A percentile compares a stretch with the other conserved stretches of the same genome.
These are phyloP conservation scores for Laupala kohalensis DNA, from an alignment of 1,140 invertebrate species.

Conservation along the genomic window DNA sequence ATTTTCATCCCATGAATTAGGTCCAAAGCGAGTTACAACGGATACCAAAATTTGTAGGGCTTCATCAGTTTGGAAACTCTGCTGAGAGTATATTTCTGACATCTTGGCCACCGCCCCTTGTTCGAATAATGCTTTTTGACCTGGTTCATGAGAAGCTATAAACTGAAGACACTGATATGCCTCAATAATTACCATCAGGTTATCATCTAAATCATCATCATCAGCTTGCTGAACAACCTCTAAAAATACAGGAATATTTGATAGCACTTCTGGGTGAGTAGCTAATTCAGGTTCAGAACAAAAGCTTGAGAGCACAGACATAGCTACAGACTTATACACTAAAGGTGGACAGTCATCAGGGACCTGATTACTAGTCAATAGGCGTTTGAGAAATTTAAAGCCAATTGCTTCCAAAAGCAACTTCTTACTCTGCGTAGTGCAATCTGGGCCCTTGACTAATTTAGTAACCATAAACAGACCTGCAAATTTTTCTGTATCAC, in stretches of 20 bases:
- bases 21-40: constrained; percentile 51
- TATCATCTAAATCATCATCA: constrained; percentile 64
- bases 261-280: constrained; percentile 65
- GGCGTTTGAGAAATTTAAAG: constrained; percentile 64
- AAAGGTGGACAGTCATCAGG: constrained; percentile 71
- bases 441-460: constrained; percentile 65
- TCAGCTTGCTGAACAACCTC: constrained; percentile 68
- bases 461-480: constrained; percentile 83
- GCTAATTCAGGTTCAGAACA: constrained; percentile 64
- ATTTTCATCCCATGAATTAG: constrained; percentile 52
- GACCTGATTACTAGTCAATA: constrained; percentile 57
- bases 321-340: constrained; percentile 77
- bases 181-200: constrained; percentile 75
- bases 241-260: constrained; percentile 63
- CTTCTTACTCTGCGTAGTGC: constrained; percentile 52
- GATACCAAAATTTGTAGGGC: constrained; percentile 64
- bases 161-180: constrained; percentile 70
- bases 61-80: constrained; percentile 76
- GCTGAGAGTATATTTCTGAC: constrained; percentile 69
- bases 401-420: constrained; percentile 80
- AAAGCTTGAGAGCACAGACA: constrained; percentile 72
- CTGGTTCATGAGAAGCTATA: constrained; percentile 56
- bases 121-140: constrained; percentile 59
- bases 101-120: constrained; percentile 64
- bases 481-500: constrained; percentile 83